Base-by-base conservation (phyloP, 2,113 vertebrate genomes). In the Delphinapterus leucas region DNA sequence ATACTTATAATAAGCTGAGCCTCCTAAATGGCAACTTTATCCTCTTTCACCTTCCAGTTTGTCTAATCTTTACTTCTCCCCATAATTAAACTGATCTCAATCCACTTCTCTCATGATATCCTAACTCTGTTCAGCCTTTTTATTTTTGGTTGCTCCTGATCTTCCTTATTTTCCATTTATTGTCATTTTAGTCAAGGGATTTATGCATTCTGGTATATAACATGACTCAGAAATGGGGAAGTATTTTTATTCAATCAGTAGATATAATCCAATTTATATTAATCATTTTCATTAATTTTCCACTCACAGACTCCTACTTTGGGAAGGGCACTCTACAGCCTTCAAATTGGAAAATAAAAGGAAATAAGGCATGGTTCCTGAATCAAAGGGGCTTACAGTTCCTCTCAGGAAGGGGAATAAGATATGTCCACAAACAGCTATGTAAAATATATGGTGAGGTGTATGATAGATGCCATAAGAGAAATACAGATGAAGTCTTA, bases 41-140 rank as follows among this genome's bases (percentile, higher is more conserved):
- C 21, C 12, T 96, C 68, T 95, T 92, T 95, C 41, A 86, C 70
- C 65, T 93, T 47, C 70, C 28, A 61, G 33, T 14, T 87, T 96
- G 9, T 90, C 73, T 92, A 93, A 95, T 83, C 74, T 93, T 96
- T 92, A 70, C 77, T 95, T 92, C 36, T 96, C 53, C 58, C 41
- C 96, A 33, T 94, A 93, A 97, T 93, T 97, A 95, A 92, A 77
- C n/a, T 44, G 28, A 89, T 89, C 8, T 67, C n/a, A 71, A 80
- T 70, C 13, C 3, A 41, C 23, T 81, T 93, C 28, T 96, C 11
- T 74, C 85, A 76, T 92, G 25, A 93, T 86, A 88, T 90, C 47
- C 33, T 86, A 65, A 63, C 23, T 91, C 49, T 92, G 44, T 68
- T 96, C 17, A 82, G 18, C 20, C 6, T 82, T 92, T 95, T 83